Conservation (phyloP, 2,113 vertebrate species). For the Bufo bufo region DNA sequence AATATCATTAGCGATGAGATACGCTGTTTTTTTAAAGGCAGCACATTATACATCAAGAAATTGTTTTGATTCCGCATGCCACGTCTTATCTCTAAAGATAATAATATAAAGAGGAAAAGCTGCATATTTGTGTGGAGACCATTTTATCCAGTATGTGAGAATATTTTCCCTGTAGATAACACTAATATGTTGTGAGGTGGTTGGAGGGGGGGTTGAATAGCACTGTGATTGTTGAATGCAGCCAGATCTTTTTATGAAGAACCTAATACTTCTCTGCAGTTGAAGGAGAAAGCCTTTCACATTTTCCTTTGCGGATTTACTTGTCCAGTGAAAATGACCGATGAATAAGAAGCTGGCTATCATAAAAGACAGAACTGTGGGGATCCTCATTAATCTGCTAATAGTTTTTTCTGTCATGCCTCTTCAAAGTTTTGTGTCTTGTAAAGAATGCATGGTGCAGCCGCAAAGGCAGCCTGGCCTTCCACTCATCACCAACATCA, state of each 20-base stretch:
- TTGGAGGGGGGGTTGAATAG: not conserved
- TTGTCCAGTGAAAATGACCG: slow-evolving; percentile 71
- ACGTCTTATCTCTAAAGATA: slow-evolving; percentile 62
- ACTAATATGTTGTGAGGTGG: slow-evolving; percentile 42
- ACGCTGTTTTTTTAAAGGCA: slow-evolving; percentile 52
- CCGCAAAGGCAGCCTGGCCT: slow-evolving; percentile 63
- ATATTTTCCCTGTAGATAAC: slow-evolving; percentile 11
- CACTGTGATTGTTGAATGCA: slow-evolving; percentile 63
- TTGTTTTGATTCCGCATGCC: slow-evolving; percentile 63
- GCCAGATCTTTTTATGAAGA: slow-evolving; percentile 65
- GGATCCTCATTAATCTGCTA: slow-evolving; percentile 78
- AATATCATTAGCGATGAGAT: not conserved
- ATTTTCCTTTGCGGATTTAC: slow-evolving; percentile 67
- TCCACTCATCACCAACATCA: slow-evolving; percentile 64
- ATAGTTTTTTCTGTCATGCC: slow-evolving; percentile 72
- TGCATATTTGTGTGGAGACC: slow-evolving; percentile 34
- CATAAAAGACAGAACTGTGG: slow-evolving; percentile 72
- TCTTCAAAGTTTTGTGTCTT: slow-evolving; percentile 71
- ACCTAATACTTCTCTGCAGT: slow-evolving; percentile 67
- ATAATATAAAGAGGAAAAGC: slow-evolving; percentile 19
- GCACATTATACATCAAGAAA: slow-evolving; percentile 60
- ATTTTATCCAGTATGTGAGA: slow-evolving; percentile 20
- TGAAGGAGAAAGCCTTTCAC: slow-evolving; percentile 61
- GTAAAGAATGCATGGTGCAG: slow-evolving; percentile 68
- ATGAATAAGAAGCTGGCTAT: slow-evolving; percentile 73